Base-by-base conservation (phyloP, 2,113 vertebrate genomes). In the Castor canadensis region DNA sequence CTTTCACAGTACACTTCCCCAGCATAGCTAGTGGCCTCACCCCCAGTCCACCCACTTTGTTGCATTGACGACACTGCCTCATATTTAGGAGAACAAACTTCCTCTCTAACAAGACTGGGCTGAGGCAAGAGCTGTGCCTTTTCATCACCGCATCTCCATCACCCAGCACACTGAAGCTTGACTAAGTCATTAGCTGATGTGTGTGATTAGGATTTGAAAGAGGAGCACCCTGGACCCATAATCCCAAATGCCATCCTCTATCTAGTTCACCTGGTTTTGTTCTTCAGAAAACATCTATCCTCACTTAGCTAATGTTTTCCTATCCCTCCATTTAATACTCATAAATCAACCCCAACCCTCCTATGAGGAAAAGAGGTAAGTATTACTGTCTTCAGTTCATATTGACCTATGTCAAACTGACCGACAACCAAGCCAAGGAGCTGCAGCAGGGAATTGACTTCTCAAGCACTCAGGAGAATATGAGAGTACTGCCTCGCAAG, bases 381-480 rank as follows among this genome's bases (percentile, higher is more conserved):
- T 71, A 80, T 73, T 71, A 60, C 28, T 81, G n/a, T 84, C 11
- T 47, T 93, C 40, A 62, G 35, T 35, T 87, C 69, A 90, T n/a
- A 96, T 38, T 84, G 71, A 81, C 84, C 75, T 69, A 40, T 22
- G 81, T 89, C 54, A 95, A 92, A 73, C 9, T 75, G 38, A 92
- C 95, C 91, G 93, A 92, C 67, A 22, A 84, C 52, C 60, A 92
- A 87, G 83, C 72, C 76, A 64, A 93, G 77, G 77, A 85, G 76
- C 71, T 88, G 28, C 77, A 92, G 82, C 38, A 95, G 43, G 83
- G 81, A 94, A 71, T 3, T 80, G 73, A 89, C 56, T 93, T 94
- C 84, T 85, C 6, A 1, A 20, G 3, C 12, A 93, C 67, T 40
- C 72, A 24, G 11, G 95, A 96, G 94, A 95, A 97, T 81, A 82